Evolutionary conservation across 53 echinoderm and acorn worm genomes (phyloP).

Genomic region (Zoroaster sp.): DNA sequence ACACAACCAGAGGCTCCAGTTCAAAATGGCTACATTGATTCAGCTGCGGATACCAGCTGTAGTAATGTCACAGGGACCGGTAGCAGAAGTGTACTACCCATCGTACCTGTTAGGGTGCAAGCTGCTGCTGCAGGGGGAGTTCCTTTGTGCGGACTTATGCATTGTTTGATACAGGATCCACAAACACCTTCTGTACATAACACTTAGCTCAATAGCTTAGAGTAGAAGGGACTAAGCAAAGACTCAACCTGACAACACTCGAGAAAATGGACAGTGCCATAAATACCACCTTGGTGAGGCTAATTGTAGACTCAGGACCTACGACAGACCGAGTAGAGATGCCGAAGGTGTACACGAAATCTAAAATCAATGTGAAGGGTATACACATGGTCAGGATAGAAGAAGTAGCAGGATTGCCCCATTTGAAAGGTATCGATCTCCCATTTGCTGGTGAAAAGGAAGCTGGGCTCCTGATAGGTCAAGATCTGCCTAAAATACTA

Average conservation of each 20-base stretch:
- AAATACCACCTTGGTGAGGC: background rate
- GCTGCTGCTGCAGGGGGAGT: background rate
- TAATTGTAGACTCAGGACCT: slow-evolving; percentile 26
- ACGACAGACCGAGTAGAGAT: background rate
- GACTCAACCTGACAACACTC: slow-evolving; percentile 43
- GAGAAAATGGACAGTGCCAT: slow-evolving; percentile 21
- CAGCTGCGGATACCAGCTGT: background rate
- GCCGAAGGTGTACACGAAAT: slow-evolving; percentile 16
- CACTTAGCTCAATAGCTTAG: slow-evolving; percentile 22
- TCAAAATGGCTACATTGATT: slow-evolving; percentile 3
- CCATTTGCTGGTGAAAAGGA: slow-evolving; percentile 23
- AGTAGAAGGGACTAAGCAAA: slow-evolving; percentile 17
- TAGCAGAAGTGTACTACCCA: slow-evolving; percentile 44
- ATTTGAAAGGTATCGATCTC: slow-evolving; percentile 15
- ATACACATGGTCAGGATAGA: slow-evolving; percentile 26
- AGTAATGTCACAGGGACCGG: slow-evolving; percentile 53
- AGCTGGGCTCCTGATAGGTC: slow-evolving; percentile 43
- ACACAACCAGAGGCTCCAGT: background rate
- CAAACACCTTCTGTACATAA: slow-evolving; percentile 55
- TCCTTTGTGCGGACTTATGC: slow-evolving; percentile 36
- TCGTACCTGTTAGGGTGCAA: slow-evolving; percentile 46
- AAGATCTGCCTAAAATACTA: slow-evolving; percentile 42
- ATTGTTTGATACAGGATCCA: slow-evolving; percentile 61
- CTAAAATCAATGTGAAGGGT: background rate
- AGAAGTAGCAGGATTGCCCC: slow-evolving; percentile 2